Conservation (phyloP, 53 echinoderm and acorn worm genomes). For the Paracentrotus lividus region DNA sequence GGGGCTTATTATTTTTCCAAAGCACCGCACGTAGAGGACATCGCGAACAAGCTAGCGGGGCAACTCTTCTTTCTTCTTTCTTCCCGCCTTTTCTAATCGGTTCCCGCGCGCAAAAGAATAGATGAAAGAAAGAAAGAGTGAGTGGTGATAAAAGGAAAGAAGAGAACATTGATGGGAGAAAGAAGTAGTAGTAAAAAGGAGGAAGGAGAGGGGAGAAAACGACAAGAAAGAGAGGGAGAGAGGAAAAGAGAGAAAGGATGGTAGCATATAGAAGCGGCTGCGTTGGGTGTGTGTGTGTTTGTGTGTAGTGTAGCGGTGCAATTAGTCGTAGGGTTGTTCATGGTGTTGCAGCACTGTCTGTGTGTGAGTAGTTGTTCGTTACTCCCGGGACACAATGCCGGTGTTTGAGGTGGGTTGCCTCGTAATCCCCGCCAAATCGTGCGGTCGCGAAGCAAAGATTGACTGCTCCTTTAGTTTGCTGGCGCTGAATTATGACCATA, state of each 20-base stretch:
- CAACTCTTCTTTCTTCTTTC: background rate
- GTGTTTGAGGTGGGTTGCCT: background rate
- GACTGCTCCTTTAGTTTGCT: background rate
- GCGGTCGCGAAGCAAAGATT: constrained; percentile 55
- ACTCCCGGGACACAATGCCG: background rate
- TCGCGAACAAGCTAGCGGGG: background rate
- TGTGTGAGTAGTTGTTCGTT: background rate
- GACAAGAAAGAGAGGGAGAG: background rate
- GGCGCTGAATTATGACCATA: constrained; percentile 39
- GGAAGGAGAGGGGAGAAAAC: background rate
- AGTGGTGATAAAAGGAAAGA: background rate
- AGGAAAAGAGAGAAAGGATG: background rate
- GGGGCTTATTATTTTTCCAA: constrained; percentile 42
- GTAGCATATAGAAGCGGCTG: too few species aligned
- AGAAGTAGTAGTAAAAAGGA: too few species aligned
- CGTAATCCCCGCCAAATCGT: constrained; percentile 2
- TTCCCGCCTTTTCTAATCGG: background rate
- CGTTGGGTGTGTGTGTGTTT: background rate
- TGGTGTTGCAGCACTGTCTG: background rate
- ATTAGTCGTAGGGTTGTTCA: background rate
- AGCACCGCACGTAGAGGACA: background rate
- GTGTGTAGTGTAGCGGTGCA: background rate
- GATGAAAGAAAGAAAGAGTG: background rate
- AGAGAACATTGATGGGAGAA: background rate
- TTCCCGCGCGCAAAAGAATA: background rate